Base-by-base conservation (phyloP, 2,797 vertebrate genomes). In the Poeciliopsis presidionis region DNA sequence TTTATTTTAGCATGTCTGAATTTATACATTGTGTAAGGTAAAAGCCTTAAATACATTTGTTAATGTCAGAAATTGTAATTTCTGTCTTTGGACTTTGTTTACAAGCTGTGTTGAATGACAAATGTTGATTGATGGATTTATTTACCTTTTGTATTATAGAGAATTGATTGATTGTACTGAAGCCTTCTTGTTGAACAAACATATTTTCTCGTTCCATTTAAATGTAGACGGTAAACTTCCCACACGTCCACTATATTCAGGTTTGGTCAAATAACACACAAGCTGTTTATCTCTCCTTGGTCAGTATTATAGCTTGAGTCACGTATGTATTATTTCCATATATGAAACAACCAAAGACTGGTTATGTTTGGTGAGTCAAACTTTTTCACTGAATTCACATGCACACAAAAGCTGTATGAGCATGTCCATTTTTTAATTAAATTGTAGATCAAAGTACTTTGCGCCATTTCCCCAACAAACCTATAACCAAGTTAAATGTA, bases 1-100 rank as follows among this genome's bases (percentile, higher is more conserved):
- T 95, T 96, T 95, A 82, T 96, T 96, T 98, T 96, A 97, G 97
- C 98, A 99, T 99, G 98, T 97, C 87, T 95, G 95, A 96, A 97
- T 97, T 97, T 98, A 95, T 97, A 97, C 95, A 97, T 96, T 97
- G 96, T 97, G 97, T 96, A 96, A 96, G 93, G 92, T 94, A 92
- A 95, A 96, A 79, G 86, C 94, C 95, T 95, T 96, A 95, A 96
- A 95, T 94, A 93, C 94, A 95, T 91, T 94, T 94, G 93, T 93
- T 94, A 89, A 91, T 92, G 90, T 93, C 91, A 89, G 85, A 93
- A 95, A 94, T 95, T 94, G 93, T 95, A 94, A 91, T 81, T 82
- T 91, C 89, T 82, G 90, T 88, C 87, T 80, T 90, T 88, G 88
- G 84, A 87, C 81, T 87, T 88, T 88, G 90, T 92, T 93, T 89